A percentile compares a stretch with the other conserved stretches of the same genome.
Evolutionary conservation across 2,888 invertebrate genomes (phyloP).

Genomic region (Doris montereyensis): DNA sequence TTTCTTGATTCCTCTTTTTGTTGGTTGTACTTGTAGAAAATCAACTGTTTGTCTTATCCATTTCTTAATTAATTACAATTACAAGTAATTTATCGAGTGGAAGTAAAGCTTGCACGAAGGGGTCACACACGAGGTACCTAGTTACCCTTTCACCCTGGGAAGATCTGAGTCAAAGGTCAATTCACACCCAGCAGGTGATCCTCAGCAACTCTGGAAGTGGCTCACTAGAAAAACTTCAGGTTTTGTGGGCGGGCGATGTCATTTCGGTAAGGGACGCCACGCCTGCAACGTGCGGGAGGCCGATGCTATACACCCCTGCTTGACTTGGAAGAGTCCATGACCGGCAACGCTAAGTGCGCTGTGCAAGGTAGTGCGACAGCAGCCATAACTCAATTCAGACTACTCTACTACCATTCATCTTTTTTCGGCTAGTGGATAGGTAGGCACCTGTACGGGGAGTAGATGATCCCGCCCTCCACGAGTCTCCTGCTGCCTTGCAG

Average conservation of each 20-base stretch:
- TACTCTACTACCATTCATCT: constrained; percentile 57
- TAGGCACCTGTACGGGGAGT: too few relatives aligned
- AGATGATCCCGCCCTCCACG: too few relatives aligned
- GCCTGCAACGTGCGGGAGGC: constrained; percentile 20
- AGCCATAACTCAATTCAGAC: constrained; percentile 66
- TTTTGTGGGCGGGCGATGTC: constrained; percentile 36
- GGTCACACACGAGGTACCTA: constrained; percentile 54
- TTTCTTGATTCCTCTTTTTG: too few relatives aligned
- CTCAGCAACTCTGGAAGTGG: constrained; percentile 51
- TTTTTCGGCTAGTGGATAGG: too few relatives aligned
- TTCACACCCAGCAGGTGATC: constrained; percentile 55
- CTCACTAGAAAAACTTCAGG: constrained; percentile 55
- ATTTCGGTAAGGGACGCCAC: constrained; percentile 46
- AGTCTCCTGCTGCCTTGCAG: too few relatives aligned
- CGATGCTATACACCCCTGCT: constrained; percentile 49
- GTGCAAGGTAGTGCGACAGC: constrained; percentile 52
- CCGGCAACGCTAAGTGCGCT: constrained; percentile 58
- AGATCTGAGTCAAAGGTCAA: constrained; percentile 65
- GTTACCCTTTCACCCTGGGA: constrained; percentile 58
- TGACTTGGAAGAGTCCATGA: constrained; percentile 58
- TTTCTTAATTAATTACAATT: too few relatives aligned
- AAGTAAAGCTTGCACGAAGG: constrained; percentile 61
- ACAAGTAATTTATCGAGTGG: constrained; percentile 48
- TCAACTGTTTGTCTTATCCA: too few relatives aligned
- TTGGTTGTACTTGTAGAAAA: too few relatives aligned